Percentiles rank a stretch among this genome's conserved stretches.
These are phyloP conservation scores for Phania funesta DNA, from an alignment of 2,888 invertebrate genomes.

Conservation along the genomic window DNA sequence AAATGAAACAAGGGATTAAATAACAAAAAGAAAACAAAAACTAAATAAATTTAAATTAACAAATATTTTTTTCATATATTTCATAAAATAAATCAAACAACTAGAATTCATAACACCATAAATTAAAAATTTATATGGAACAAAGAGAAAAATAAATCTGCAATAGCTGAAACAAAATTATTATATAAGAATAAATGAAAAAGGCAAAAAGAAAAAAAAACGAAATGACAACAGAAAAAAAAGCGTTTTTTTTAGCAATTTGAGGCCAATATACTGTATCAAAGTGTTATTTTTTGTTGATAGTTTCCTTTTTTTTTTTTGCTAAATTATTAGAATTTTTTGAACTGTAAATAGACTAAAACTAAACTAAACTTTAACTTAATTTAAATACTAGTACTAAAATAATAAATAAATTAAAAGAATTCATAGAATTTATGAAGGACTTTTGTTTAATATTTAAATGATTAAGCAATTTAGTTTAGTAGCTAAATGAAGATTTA, in stretches of 20 bases:
- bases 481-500: neutral
- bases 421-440: constrained; percentile 6
- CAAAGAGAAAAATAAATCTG: constrained; percentile 60
- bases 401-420: constrained; percentile 33
- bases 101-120: constrained; percentile 65
- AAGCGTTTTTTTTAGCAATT: constrained; percentile 48
- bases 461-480: constrained; percentile 17
- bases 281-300: constrained; percentile 62
- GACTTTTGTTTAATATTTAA: neutral
- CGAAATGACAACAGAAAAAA: constrained; percentile 1
- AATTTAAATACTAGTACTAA: neutral
- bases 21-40: constrained; percentile 38
- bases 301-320: no score
- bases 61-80: constrained; percentile 61
- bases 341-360: constrained; percentile 42
- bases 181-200: constrained; percentile 39
- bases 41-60: constrained; percentile 66
- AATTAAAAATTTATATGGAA: constrained; percentile 65
- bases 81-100: constrained; percentile 53
- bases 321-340: constrained; percentile 15
- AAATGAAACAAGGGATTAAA: constrained; percentile 81
- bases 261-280: constrained; percentile 58
- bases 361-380: constrained; percentile 2
- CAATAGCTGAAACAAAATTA: constrained; percentile 31
- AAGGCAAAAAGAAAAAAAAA: constrained; percentile 21